These are phyloP conservation scores for Esox niger DNA, from an alignment of 2,113 vertebrate species.

Conservation along the genomic window DNA sequence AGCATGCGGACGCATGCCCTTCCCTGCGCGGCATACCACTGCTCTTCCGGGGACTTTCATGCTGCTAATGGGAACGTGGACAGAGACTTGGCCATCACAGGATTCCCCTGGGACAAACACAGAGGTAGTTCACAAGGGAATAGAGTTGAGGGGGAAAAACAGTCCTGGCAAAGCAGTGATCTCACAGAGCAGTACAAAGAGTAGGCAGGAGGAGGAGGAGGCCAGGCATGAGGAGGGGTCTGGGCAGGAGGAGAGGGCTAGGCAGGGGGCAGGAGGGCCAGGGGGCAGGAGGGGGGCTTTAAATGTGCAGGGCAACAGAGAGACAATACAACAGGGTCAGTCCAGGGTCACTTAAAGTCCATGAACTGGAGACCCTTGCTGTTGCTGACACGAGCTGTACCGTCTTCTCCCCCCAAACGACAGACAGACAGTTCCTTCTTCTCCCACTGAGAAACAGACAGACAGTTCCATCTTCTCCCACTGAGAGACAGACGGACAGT, in stretches of 20 bases:
- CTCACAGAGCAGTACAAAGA: constrained; percentile 38
- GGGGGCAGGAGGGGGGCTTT: constrained; percentile 75
- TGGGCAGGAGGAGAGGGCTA: background rate
- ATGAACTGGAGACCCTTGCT: constrained; percentile 67
- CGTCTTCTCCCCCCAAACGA: no score
- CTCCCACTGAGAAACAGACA: no score
- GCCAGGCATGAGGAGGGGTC: constrained; percentile 7
- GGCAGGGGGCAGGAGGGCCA: constrained; percentile 35
- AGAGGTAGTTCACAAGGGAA: background rate
- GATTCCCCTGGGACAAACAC: background rate
- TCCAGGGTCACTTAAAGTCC: constrained; percentile 85
- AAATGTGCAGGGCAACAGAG: constrained; percentile 76
- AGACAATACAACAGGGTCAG: constrained; percentile 80
- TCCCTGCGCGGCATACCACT: constrained; percentile 22
- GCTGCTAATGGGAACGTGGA: constrained; percentile 55
- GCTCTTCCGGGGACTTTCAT: constrained; percentile 51
- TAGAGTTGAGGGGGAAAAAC: constrained; percentile 15
- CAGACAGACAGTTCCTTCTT: no score
- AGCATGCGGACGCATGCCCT: constrained; percentile 42
- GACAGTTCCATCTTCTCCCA: background rate
- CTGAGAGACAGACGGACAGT: background rate
- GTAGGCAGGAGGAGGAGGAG: constrained; percentile 9
- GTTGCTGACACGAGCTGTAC: background rate
- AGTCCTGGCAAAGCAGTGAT: constrained; percentile 22
- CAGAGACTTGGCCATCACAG: constrained; percentile 20